These are phyloP conservation scores for Lordiphosa clarofinis DNA, from an alignment of 1,140 invertebrate species.

Conservation along the genomic window DNA sequence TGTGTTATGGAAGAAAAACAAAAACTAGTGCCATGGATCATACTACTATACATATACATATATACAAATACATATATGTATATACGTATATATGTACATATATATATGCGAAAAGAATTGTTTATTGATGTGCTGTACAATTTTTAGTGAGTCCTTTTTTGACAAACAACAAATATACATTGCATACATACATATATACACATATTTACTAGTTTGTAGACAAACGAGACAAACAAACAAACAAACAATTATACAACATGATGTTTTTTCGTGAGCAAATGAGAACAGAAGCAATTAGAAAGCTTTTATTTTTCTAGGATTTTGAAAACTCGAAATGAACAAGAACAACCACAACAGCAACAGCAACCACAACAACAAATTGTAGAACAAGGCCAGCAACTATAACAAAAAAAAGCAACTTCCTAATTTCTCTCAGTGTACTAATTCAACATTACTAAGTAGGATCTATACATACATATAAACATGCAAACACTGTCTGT, in stretches of 20 bases:
- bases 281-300: slow-evolving; percentile 70
- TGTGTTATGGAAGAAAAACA: slow-evolving; percentile 26
- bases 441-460: slow-evolving; percentile 30
- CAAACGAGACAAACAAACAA: slow-evolving; percentile 8
- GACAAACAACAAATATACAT: slow-evolving; percentile 26
- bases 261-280: slow-evolving; percentile 50
- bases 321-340: slow-evolving; percentile 36
- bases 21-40: slow-evolving; percentile 56
- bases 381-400: slow-evolving; percentile 14
- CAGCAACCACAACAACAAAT: slow-evolving; percentile 21
- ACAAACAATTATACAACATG: slow-evolving; percentile 27
- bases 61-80: background rate
- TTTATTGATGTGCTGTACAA: slow-evolving; percentile 49
- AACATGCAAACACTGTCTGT: slow-evolving; percentile 1
- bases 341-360: slow-evolving; percentile 23
- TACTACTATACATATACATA: slow-evolving; percentile 9
- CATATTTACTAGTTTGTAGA: slow-evolving; percentile 42
- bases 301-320: slow-evolving; percentile 76
- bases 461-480: slow-evolving; percentile 11
- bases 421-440: slow-evolving; percentile 74
- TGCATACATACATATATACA: slow-evolving; percentile 3
- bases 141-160: slow-evolving; percentile 48
- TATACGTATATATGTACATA: background rate
- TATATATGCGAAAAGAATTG: slow-evolving; percentile 13
- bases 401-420: slow-evolving; percentile 45